Percentiles rank a stretch among this genome's conserved stretches.
Evolutionary conservation across 1,140 invertebrate genomes (phyloP).

Genomic region (Bombyx mori): DNA sequence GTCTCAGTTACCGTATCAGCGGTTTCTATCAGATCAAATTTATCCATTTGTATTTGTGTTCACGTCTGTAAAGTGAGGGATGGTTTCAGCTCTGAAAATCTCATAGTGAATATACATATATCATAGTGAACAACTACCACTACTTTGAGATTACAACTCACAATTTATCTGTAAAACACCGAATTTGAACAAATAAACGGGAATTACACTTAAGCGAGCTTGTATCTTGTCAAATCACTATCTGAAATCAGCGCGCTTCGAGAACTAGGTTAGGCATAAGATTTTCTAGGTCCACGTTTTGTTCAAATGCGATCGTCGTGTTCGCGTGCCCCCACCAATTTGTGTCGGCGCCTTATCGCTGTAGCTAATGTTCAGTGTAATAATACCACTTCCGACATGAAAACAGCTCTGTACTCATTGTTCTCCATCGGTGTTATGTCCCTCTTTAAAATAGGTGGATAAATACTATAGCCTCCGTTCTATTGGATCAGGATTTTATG

Average conservation of each 20-base stretch:
- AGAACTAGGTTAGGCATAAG: conserved; percentile 5
- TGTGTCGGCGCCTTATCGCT: conserved; percentile 53
- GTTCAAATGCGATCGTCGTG: conserved; percentile 22
- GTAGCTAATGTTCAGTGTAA: conserved; percentile 59
- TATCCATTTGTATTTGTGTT: too few species aligned
- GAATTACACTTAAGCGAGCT: too few species aligned
- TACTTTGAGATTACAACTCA: too few species aligned
- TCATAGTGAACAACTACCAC: too few species aligned
- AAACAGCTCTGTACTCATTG: conserved; percentile 46
- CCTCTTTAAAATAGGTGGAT: conserved; percentile 27
- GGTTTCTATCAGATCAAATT: too few species aligned
- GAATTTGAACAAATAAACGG: too few species aligned
- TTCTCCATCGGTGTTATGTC: conserved; percentile 19
- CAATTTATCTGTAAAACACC: too few species aligned
- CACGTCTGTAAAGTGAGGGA: too few species aligned
- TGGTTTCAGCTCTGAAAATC: too few species aligned
- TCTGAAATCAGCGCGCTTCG: background rate
- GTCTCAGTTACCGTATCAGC: too few species aligned
- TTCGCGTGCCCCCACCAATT: conserved; percentile 52
- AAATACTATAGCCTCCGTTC: conserved; percentile 20
- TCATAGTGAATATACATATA: too few species aligned
- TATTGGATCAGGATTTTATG: conserved; percentile 13
- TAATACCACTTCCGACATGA: conserved; percentile 60
- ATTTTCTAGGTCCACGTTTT: conserved; percentile 17
- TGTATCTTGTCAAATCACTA: too few species aligned